Evolutionary conservation across 1,140 invertebrate species (phyloP).

Genomic region (Tetranychus cinnabarinus): DNA sequence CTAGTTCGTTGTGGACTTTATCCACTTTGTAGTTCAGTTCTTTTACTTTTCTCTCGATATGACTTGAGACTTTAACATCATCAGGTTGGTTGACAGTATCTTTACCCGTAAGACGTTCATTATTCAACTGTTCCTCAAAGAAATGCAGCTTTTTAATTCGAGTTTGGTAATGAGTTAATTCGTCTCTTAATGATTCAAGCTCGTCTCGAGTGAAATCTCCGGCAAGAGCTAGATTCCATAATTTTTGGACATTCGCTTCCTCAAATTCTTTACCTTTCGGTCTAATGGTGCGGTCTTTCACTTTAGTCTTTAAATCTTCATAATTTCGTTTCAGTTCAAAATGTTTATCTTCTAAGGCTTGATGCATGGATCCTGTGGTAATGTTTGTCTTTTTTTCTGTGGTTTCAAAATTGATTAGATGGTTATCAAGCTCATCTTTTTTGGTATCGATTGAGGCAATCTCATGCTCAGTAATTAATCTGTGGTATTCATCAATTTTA

Average conservation of each 20-base stretch:
- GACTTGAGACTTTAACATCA: conserved; percentile 29
- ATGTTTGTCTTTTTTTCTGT: conserved; percentile 7
- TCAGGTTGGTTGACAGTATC: conserved; percentile 24
- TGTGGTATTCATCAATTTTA: conserved; percentile 70
- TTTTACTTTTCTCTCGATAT: conserved; percentile 32
- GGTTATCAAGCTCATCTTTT: conserved; percentile 4
- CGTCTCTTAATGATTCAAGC: conserved; percentile 53
- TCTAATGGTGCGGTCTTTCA: conserved; percentile 42
- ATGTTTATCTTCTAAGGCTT: conserved; percentile 38
- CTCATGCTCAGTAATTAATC: conserved; percentile 37
- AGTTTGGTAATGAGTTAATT: conserved; percentile 65
- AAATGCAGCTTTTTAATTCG: conserved; percentile 55
- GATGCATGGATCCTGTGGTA: conserved; percentile 4
- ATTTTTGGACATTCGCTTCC: conserved; percentile 59
- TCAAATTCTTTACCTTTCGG: conserved; percentile 43
- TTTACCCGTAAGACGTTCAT: conserved; percentile 17
- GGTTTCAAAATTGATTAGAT: background rate
- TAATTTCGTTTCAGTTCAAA: conserved; percentile 50
- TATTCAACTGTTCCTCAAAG: conserved; percentile 44
- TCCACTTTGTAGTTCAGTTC: conserved; percentile 28
- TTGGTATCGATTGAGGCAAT: conserved; percentile 13
- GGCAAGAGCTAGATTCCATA: conserved; percentile 56
- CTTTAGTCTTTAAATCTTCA: conserved; percentile 40
- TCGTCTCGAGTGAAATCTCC: conserved; percentile 55
- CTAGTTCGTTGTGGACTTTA: conserved; percentile 24